Evolutionary conservation across 2,888 invertebrate genomes (phyloP).

Genomic region (Tetramorium bicarinatum): DNA sequence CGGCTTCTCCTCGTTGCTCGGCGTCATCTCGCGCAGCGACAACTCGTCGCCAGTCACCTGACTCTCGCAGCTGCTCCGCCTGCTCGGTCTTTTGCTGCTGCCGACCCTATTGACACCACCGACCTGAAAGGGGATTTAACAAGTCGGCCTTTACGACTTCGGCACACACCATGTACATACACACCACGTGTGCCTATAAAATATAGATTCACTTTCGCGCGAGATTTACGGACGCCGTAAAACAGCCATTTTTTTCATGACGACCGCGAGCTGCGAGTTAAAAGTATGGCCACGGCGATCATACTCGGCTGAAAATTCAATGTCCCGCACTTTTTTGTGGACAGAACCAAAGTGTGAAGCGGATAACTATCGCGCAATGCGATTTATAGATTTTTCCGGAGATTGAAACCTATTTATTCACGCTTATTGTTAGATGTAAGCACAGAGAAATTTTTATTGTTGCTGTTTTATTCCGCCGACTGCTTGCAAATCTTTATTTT

Average conservation of each 20-base stretch:
- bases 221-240: conserved; percentile 50
- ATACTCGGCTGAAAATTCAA: not conserved
- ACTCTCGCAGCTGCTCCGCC: conserved; percentile 87
- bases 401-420: conserved; percentile 7
- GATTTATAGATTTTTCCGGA: not conserved
- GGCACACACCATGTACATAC: not conserved
- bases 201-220: conserved; percentile 43
- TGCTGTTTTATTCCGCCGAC: not conserved
- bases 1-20: conserved; percentile 87
- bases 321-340: not conserved
- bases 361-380: not conserved
- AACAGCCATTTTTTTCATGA: conserved; percentile 8
- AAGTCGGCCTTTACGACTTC: conserved; percentile 52
- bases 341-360: not conserved
- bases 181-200: conserved; percentile 16
- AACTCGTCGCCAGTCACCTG: conserved; percentile 85
- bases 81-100: conserved; percentile 84
- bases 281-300: not conserved
- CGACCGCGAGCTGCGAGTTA: not conserved
- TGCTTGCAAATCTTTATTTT: not conserved
- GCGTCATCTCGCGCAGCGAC: conserved; percentile 85
- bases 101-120: conserved; percentile 81
- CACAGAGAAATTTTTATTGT: not conserved
- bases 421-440: not conserved
- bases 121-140: conserved; percentile 75